These are phyloP conservation scores for Nicator chloris DNA, from an alignment of 2,113 vertebrate species.

Conservation along the genomic window DNA sequence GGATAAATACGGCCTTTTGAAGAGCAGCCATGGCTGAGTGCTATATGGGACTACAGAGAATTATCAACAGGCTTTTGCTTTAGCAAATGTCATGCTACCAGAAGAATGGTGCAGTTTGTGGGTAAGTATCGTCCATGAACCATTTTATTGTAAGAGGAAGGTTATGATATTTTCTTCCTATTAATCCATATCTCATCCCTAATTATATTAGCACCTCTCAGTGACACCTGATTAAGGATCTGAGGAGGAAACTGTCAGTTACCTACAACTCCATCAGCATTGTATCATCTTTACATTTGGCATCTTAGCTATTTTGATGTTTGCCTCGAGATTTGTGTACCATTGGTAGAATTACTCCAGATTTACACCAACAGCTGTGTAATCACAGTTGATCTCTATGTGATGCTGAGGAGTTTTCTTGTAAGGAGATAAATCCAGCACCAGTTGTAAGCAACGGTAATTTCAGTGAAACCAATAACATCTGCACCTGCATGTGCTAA, in stretches of 20 bases:
- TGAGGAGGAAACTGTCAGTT: not conserved
- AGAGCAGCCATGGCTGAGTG: conserved; percentile 12
- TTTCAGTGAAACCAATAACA: conserved; percentile 38
- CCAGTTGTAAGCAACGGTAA: not conserved
- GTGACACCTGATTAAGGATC: conserved; percentile 44
- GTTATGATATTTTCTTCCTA: conserved; percentile 47
- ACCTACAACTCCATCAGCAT: conserved; percentile 27
- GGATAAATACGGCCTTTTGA: conserved; percentile 61
- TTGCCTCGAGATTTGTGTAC: not conserved
- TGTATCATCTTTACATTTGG: not conserved
- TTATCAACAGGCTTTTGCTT: conserved; percentile 45
- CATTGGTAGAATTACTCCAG: not conserved
- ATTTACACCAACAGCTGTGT: not conserved
- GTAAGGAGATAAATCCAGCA: not conserved
- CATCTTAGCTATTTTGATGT: not conserved
- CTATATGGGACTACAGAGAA: conserved; percentile 56
- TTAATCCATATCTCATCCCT: conserved; percentile 65
- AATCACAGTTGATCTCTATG: not conserved
- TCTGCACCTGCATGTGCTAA: conserved; percentile 37
- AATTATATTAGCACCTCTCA: conserved; percentile 43
- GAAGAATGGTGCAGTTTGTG: conserved; percentile 14
- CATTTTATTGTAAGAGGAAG: conserved; percentile 9
- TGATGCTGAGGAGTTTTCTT: not conserved
- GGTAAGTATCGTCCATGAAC: not conserved
- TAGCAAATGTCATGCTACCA: conserved; percentile 48